Percentiles rank a stretch among this genome's conserved stretches.
These are phyloP conservation scores for Pteruthius melanotis DNA, from an alignment of 2,113 vertebrate species.

Conservation along the genomic window DNA sequence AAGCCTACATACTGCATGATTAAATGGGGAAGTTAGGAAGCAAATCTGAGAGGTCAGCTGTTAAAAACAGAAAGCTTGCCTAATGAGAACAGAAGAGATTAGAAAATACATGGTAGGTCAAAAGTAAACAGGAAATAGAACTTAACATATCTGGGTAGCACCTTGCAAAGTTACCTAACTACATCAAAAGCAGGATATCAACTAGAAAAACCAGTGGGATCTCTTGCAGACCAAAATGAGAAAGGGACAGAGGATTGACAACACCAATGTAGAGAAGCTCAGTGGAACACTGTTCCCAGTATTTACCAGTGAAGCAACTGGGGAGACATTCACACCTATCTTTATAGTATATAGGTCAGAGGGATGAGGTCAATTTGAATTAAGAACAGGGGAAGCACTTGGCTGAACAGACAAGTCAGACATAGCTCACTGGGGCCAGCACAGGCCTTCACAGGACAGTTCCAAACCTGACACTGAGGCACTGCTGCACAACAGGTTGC, in stretches of 20 bases:
- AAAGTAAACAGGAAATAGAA: not conserved
- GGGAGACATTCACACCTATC: not conserved
- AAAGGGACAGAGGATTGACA: not conserved
- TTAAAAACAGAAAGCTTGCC: not conserved
- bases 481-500: not conserved
- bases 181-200: not conserved
- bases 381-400: not conserved
- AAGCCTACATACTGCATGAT: not conserved
- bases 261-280: not conserved
- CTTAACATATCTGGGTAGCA: not conserved
- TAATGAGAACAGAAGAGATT: not conserved
- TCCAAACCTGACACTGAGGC: not conserved
- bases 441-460: not conserved
- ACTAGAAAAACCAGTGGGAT: not conserved
- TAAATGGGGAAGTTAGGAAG: not conserved
- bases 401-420: not conserved
- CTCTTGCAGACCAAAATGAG: not conserved
- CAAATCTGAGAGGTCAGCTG: not conserved
- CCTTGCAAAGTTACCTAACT: not conserved
- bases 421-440: not conserved
- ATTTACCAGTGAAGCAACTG: not conserved
- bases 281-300: not conserved
- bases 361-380: not conserved
- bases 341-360: not conserved
- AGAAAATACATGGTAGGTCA: not conserved